Percentiles rank a stretch among this genome's conserved stretches.
These are phyloP conservation scores for Pagetopsis macropterus DNA, from an alignment of 2,797 vertebrate genomes.

Conservation along the genomic window DNA sequence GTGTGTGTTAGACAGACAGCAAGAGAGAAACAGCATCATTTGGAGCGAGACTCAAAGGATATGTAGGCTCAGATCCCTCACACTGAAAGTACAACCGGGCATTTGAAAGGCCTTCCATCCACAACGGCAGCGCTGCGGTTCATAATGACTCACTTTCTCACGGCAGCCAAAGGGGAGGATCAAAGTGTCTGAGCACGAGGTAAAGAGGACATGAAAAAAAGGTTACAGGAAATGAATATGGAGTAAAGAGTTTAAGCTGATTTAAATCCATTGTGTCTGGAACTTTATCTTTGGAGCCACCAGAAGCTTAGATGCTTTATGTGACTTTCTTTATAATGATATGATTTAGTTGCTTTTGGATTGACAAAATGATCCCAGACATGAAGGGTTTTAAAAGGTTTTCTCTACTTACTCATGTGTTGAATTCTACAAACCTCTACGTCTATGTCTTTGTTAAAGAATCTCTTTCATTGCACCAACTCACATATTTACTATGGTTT, in stretches of 20 bases:
- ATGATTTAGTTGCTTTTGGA: conserved; percentile 61
- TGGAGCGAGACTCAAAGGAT: conserved; percentile 45
- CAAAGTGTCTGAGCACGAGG: conserved; percentile 52
- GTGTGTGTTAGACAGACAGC: conserved; percentile 31
- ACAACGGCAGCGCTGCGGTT: conserved; percentile 10
- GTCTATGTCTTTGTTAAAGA: background rate
- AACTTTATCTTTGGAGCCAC: conserved; percentile 67
- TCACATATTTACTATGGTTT: background rate
- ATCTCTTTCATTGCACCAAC: conserved; percentile 18
- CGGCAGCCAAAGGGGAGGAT: conserved; percentile 63
- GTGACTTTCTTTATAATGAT: conserved; percentile 68
- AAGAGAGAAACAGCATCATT: conserved; percentile 50
- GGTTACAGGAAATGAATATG: conserved; percentile 66
- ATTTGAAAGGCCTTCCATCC: conserved; percentile 57
- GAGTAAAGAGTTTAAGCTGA: conserved; percentile 67
- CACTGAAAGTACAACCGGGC: conserved; percentile 51
- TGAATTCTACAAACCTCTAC: background rate
- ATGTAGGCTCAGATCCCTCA: conserved; percentile 42
- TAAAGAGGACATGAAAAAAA: conserved; percentile 33
- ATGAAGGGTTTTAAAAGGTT: conserved; percentile 37
- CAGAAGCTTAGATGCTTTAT: conserved; percentile 66
- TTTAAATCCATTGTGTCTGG: conserved; percentile 72
- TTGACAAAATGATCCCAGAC: conserved; percentile 47
- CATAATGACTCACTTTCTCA: conserved; percentile 64
- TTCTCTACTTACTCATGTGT: background rate